Evolutionary conservation across 2,888 invertebrate genomes (phyloP), one percentile per base, ranked within the genome.

Genomic region (Galerucella nymphaeae): DNA sequence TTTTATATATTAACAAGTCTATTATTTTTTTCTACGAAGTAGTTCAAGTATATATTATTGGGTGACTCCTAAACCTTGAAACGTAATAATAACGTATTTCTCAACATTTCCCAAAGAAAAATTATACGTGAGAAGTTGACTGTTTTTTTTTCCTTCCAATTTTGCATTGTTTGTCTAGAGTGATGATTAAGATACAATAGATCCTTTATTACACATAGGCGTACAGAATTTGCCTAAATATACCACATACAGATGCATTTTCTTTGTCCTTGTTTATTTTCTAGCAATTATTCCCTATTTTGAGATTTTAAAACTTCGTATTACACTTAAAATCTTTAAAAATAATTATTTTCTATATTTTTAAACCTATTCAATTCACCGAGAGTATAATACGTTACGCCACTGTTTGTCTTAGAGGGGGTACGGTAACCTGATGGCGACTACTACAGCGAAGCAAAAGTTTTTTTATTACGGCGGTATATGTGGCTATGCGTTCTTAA

Each of bases 11-110:
- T 6, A 48, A 45, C 69, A 48, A 16, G 48, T 53, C 30, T 70
- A 58, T 59, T 63, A 48, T 70, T 71, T 64, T 62, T 73, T 76
- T 76, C 71, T 68, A 67, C 48, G 64, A 79, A 73, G 75, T 80
- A 79, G 80, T 77, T 80, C 81, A 81, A 81, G 81, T 79, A 79
- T 77, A 68, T 58, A 70, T 76, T 78, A 70, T 73, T 72, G 65
- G 70, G 55, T 70, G 30, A 63, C 64, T 70, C 57, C 57, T 64
- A 64, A 70, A 75, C 80, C 80, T 80, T 79, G 79, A 6, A 70
- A 70, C 38, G 71, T 77, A 79, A 79, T 77, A 78, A 79, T 78
- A 73, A 73, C 65, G n/a, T 74, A 64, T 68, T 76, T 78, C 78
- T 76, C 66, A 78, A 79, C 73, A 65, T 58, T 57, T 70, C 70